These are phyloP conservation scores for Clarias pachynema DNA, from an alignment of 2,797 vertebrate species.

Conservation along the genomic window DNA sequence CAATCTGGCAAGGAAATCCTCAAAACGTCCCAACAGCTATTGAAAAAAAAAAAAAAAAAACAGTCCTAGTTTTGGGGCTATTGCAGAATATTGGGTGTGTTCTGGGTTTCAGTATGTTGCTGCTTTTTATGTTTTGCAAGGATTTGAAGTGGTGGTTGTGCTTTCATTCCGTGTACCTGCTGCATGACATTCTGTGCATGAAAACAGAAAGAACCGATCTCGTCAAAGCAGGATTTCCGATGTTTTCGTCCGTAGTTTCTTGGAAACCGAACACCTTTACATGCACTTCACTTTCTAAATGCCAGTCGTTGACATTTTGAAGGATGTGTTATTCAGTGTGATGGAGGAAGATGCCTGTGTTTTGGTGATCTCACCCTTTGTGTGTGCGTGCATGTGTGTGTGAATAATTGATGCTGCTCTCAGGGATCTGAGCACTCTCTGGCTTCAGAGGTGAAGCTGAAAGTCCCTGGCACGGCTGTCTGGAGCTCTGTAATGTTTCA, in stretches of 20 bases:
- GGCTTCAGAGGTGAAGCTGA: slow-evolving; percentile 27
- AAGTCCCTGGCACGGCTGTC: slow-evolving; percentile 27
- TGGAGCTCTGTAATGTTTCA: slow-evolving; percentile 29
- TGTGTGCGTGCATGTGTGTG: neutral
- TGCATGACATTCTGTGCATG: neutral
- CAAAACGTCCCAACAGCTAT: neutral
- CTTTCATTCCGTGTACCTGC: neutral
- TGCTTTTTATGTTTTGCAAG: neutral
- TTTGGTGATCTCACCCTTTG: slow-evolving; percentile 7
- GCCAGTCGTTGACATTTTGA: slow-evolving; percentile 11
- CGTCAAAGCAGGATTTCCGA: neutral
- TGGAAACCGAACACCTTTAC: neutral
- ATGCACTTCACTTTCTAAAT: slow-evolving; percentile 5
- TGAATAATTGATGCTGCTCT: slow-evolving; percentile 3
- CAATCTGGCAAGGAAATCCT: neutral
- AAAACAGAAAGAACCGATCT: neutral
- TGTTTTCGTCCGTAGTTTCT: neutral
- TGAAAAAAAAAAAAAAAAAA: neutral
- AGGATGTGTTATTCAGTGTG: neutral
- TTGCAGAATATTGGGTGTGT: neutral
- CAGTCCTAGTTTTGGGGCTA: neutral
- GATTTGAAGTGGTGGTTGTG: neutral
- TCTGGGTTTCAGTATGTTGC: neutral
- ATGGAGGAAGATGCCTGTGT: neutral
- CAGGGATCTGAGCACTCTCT: neutral